Evolutionary conservation across 2,888 invertebrate genomes (phyloP).

Genomic region (Malthinus flaveolus): DNA sequence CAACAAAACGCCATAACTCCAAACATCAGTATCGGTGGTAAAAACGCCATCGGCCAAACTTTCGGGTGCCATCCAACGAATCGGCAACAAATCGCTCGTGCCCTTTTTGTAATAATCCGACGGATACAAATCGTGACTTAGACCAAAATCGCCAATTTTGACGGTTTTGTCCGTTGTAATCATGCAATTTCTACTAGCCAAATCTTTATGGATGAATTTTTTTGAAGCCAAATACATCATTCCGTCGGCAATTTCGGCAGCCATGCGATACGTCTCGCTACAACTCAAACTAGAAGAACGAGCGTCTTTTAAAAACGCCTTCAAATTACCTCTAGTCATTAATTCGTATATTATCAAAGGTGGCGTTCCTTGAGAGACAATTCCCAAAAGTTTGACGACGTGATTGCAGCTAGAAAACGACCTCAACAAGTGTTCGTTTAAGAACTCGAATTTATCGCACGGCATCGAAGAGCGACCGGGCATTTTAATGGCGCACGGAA

Average conservation of each 20-base stretch:
- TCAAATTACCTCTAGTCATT: conserved; percentile 74
- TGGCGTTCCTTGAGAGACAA: conserved; percentile 70
- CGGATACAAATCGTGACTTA: conserved; percentile 67
- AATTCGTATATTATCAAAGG: conserved; percentile 78
- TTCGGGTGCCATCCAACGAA: conserved; percentile 76
- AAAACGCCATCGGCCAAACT: conserved; percentile 69
- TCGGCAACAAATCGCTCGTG: conserved; percentile 60
- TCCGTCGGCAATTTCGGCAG: conserved; percentile 75
- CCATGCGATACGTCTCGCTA: conserved; percentile 65
- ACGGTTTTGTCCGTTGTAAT: conserved; percentile 65
- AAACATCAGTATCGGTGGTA: conserved; percentile 64
- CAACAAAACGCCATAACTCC: conserved; percentile 74
- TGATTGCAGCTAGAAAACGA: conserved; percentile 65
- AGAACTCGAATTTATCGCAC: conserved; percentile 63
- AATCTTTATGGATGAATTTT: conserved; percentile 72
- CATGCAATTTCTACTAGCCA: conserved; percentile 75
- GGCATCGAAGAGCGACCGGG: conserved; percentile 61
- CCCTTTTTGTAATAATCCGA: conserved; percentile 65
- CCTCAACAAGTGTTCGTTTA: conserved; percentile 77
- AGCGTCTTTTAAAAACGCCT: conserved; percentile 63
- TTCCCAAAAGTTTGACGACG: conserved; percentile 70
- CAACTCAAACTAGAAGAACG: conserved; percentile 56
- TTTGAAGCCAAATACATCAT: conserved; percentile 77
- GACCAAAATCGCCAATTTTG: conserved; percentile 67
- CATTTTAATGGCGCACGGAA: conserved; percentile 65